These are phyloP conservation scores for Pluvialis apricaria DNA, from an alignment of 2,113 vertebrate species.

Conservation along the genomic window DNA sequence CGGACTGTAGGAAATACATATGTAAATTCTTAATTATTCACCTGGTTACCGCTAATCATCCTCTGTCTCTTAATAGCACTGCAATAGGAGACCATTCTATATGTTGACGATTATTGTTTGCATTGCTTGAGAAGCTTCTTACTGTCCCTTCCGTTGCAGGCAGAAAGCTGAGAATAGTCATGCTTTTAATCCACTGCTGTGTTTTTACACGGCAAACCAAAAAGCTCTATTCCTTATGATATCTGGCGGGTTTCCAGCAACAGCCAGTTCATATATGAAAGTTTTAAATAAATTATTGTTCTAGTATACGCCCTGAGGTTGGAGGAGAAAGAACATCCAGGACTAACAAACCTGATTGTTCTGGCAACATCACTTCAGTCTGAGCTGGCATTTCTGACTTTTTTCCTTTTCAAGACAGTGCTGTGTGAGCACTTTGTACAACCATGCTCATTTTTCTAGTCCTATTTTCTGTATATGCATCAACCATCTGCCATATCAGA, in stretches of 20 bases:
- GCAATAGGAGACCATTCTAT: neutral
- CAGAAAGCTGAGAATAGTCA: neutral
- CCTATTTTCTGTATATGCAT: neutral
- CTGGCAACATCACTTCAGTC: conserved; percentile 59
- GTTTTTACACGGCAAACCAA: conserved; percentile 45
- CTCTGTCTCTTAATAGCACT: neutral
- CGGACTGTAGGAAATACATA: neutral
- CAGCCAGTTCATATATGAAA: conserved; percentile 67
- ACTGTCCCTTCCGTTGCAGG: neutral
- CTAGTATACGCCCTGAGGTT: conserved; percentile 72
- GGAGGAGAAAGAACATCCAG: conserved; percentile 76
- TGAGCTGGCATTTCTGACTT: conserved; percentile 57
- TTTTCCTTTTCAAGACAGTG: conserved; percentile 42
- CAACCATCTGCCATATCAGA: neutral
- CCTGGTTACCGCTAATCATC: neutral
- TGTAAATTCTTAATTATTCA: neutral
- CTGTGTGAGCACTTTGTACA: conserved; percentile 45
- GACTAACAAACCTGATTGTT: conserved; percentile 78
- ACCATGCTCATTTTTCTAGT: conserved; percentile 38
- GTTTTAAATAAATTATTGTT: conserved; percentile 77
- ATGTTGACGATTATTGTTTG: neutral
- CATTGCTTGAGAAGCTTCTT: neutral
- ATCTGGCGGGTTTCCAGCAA: conserved; percentile 58
- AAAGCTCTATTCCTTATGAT: conserved; percentile 51
- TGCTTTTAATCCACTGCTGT: neutral